Conservation (phyloP, 2,888 invertebrate genomes). For the Nasonovia ribisnigri region DNA sequence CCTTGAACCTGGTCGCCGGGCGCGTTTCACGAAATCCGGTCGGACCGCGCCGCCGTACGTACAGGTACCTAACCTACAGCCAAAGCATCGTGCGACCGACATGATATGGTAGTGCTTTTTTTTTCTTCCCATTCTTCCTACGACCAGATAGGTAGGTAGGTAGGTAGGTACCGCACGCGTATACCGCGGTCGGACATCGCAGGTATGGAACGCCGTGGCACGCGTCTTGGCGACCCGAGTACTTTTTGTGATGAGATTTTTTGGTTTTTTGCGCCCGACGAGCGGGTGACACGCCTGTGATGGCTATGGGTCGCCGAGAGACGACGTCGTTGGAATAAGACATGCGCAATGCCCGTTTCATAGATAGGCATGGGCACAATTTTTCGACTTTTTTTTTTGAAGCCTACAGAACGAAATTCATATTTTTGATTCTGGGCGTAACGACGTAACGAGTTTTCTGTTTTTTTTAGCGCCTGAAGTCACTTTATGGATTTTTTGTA, state of each 20-base stretch:
- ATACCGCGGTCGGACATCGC: not conserved
- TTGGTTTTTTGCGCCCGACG: not conserved
- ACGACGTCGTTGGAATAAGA: too few relatives aligned
- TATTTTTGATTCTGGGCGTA: not conserved
- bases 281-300: not conserved
- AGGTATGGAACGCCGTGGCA: not conserved
- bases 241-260: not conserved
- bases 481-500: too few relatives aligned
- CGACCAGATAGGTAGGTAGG: not conserved
- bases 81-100: not conserved
- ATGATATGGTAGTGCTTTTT: not conserved
- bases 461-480: not conserved
- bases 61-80: too few relatives aligned
- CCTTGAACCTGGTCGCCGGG: constrained; percentile 41
- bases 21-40: constrained; percentile 36
- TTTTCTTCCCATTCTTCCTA: not conserved
- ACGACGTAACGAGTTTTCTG: not conserved
- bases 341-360: too few relatives aligned
- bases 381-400: too few relatives aligned
- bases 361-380: too few relatives aligned
- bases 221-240: not conserved
- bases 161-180: not conserved
- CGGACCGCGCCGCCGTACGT: not conserved
- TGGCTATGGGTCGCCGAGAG: too few relatives aligned
- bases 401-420: too few relatives aligned